These are phyloP conservation scores for Carapus acus DNA, from an alignment of 2,797 vertebrate species.

Conservation along the genomic window DNA sequence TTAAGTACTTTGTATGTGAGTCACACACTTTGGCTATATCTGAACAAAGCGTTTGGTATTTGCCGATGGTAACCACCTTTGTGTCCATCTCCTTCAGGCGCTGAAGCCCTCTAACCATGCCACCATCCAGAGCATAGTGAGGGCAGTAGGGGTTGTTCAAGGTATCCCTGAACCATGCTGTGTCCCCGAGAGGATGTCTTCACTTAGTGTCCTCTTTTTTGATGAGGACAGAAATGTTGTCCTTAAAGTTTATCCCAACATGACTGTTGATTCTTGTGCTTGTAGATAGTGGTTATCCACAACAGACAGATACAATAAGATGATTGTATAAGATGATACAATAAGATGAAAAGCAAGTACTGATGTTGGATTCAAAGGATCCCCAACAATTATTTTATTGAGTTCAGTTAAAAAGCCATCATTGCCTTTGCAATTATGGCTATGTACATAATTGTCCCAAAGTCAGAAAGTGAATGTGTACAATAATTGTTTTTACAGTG, in stretches of 20 bases:
- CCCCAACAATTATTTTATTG: too few species aligned
- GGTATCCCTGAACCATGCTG: constrained; percentile 96
- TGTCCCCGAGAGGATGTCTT: constrained; percentile 94
- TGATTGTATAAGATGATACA: too few species aligned
- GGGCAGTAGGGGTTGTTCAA: constrained; percentile 87
- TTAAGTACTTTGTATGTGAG: too few species aligned
- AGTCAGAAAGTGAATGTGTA: too few species aligned
- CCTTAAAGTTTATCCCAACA: constrained; percentile 96
- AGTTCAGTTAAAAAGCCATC: too few species aligned
- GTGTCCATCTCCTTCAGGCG: constrained; percentile 66
- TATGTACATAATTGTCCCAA: too few species aligned
- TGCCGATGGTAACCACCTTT: neutral
- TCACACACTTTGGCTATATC: neutral
- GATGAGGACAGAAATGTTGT: constrained; percentile 96
- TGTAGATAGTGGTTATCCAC: constrained; percentile 94
- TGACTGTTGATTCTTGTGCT: constrained; percentile 94
- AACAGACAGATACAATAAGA: too few species aligned
- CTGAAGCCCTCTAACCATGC: constrained; percentile 95
- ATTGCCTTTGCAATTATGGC: too few species aligned
- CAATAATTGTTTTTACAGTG: too few species aligned
- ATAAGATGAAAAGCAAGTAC: too few species aligned
- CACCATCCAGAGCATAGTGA: constrained; percentile 96
- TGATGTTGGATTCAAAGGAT: too few species aligned
- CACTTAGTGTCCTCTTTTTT: constrained; percentile 93
- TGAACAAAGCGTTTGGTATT: neutral